A percentile compares a stretch with the other conserved stretches of the same genome.
Conservation (phyloP, 2,113 vertebrate species). For the Crotalus helleri region DNA sequence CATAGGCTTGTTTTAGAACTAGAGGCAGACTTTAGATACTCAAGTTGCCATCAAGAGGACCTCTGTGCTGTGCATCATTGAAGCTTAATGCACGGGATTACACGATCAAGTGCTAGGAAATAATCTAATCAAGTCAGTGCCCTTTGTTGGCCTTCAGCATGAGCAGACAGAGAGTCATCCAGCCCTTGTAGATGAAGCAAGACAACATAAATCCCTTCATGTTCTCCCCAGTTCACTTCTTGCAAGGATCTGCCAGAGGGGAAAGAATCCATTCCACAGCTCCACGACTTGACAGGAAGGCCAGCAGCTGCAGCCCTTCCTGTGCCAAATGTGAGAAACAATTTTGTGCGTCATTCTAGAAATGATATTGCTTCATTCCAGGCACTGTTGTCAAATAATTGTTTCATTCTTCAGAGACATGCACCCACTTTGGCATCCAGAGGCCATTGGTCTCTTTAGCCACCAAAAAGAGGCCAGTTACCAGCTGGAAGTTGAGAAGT, state of each 20-base stretch:
- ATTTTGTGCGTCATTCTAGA: slow-evolving; percentile 29
- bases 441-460: background rate
- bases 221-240: slow-evolving; percentile 11
- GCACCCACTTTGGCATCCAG: background rate
- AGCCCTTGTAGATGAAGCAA: background rate
- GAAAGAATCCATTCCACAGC: slow-evolving; percentile 3
- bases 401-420: slow-evolving; percentile 39
- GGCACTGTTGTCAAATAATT: slow-evolving; percentile 32
- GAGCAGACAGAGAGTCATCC: slow-evolving; percentile 46
- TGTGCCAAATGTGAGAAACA: slow-evolving; percentile 34
- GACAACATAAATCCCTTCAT: background rate
- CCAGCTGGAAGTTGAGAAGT: slow-evolving; percentile 21
- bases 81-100: background rate
- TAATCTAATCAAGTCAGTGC: background rate
- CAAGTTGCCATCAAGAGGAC: background rate
- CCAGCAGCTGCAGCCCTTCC: slow-evolving; percentile 45
- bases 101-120: background rate
- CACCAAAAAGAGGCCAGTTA: slow-evolving; percentile 48
- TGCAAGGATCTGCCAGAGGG: slow-evolving; percentile 14
- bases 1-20: background rate
- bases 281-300: slow-evolving; percentile 37
- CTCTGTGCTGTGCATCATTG: background rate
- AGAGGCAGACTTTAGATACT: background rate
- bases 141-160: background rate
- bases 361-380: slow-evolving; percentile 28